Evolutionary conservation across 2,888 invertebrate species (phyloP).

Genomic region (Patella caerulea): DNA sequence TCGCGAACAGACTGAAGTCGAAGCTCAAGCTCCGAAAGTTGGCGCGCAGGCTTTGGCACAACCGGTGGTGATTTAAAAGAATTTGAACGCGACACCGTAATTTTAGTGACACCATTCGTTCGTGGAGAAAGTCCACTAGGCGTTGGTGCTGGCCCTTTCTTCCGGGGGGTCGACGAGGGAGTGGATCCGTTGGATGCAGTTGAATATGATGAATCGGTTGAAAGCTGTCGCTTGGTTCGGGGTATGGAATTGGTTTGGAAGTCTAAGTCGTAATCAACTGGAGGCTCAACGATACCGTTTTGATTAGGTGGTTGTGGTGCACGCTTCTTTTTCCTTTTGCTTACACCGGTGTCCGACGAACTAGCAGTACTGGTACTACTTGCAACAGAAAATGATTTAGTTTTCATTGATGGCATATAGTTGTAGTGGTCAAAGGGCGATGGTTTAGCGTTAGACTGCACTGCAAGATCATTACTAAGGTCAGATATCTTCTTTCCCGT

Average conservation of each 20-base stretch:
- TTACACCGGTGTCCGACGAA: constrained; percentile 44
- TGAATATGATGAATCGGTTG: constrained; percentile 14
- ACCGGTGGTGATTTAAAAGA: not conserved
- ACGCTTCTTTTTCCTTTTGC: constrained; percentile 56
- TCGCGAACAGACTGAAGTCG: constrained; percentile 1
- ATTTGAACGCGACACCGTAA: not conserved
- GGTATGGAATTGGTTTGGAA: constrained; percentile 22
- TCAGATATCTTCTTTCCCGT: constrained; percentile 54
- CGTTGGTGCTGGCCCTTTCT: constrained; percentile 3
- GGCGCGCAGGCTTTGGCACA: not conserved
- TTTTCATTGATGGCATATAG: constrained; percentile 26
- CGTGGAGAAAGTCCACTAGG: not conserved
- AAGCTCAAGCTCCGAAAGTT: constrained; percentile 6
- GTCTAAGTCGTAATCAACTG: constrained; percentile 56
- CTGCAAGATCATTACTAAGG: constrained; percentile 47
- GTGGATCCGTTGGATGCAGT: constrained; percentile 19
- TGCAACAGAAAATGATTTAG: constrained; percentile 38
- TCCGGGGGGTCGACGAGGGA: constrained; percentile 29
- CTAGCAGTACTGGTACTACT: constrained; percentile 46
- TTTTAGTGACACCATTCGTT: not conserved
- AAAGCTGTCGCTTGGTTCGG: constrained; percentile 12
- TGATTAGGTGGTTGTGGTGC: constrained; percentile 55
- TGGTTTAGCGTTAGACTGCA: constrained; percentile 38
- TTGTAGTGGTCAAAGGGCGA: constrained; percentile 39
- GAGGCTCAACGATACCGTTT: constrained; percentile 45